phyloP scores from a whole-genome alignment of 2,888 invertebrate genomes.

The Rhabditoides inermis region DNA sequence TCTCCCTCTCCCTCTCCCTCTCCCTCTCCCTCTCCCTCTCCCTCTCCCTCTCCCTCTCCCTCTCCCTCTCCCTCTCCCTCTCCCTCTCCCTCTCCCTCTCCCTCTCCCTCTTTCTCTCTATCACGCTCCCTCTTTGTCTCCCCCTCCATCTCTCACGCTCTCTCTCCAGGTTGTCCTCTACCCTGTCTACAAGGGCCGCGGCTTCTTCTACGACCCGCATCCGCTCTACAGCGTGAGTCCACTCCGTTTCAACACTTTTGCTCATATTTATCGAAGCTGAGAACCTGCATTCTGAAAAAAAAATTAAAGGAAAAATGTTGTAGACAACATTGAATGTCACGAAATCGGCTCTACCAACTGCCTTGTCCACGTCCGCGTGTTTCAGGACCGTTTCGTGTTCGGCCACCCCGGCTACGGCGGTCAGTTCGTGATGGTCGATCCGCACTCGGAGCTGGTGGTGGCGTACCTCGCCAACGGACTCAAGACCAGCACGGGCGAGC shows the following conservation, averaged over 20 bases:
- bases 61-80: too few relatives aligned
- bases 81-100: too few relatives aligned
- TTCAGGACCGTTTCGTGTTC: slow-evolving; percentile 36
- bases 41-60: slow-evolving; percentile 1
- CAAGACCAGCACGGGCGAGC: slow-evolving; percentile 41
- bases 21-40: slow-evolving; percentile 1
- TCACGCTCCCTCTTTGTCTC: too few relatives aligned
- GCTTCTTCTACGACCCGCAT: slow-evolving; percentile 46
- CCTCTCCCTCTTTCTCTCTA: too few relatives aligned
- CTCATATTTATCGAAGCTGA: too few relatives aligned
- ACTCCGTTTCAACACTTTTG: too few relatives aligned
- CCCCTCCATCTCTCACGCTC: too few relatives aligned
- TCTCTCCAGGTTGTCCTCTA: slow-evolving; percentile 24
- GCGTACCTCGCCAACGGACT: slow-evolving; percentile 43
- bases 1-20: not conserved
- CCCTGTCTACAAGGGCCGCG: slow-evolving; percentile 46
- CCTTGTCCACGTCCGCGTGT: too few relatives aligned
- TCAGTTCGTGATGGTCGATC: slow-evolving; percentile 40
- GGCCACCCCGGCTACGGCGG: slow-evolving; percentile 49
- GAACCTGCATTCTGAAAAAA: too few relatives aligned
- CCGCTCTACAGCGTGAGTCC: slow-evolving; percentile 29
- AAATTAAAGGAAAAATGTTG: too few relatives aligned
- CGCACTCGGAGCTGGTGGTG: slow-evolving; percentile 21
- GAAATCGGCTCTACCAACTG: too few relatives aligned
- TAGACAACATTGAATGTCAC: too few relatives aligned